These are phyloP conservation scores for Periophthalmodon schlosseri DNA, from an alignment of 2,113 vertebrate genomes.

Conservation along the genomic window DNA sequence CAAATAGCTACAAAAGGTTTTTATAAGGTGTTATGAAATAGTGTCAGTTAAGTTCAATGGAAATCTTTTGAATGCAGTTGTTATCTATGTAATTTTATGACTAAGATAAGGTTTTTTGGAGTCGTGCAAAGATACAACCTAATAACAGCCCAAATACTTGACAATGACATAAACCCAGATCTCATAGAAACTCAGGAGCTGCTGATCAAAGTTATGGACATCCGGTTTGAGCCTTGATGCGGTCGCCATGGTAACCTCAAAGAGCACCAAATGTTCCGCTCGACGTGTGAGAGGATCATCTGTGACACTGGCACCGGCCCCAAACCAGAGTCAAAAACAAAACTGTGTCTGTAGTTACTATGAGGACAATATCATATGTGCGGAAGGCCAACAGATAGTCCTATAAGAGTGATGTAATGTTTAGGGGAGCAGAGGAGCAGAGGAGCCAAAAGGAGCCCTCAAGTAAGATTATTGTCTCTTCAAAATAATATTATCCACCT, in stretches of 20 bases:
- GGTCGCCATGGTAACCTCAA: conserved; percentile 76
- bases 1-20: neutral
- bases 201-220: conserved; percentile 71
- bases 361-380: neutral
- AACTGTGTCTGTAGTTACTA: conserved; percentile 12
- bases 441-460: neutral
- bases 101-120: neutral
- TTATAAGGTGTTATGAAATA: neutral
- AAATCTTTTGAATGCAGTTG: neutral
- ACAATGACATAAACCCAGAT: conserved; percentile 45
- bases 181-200: conserved; percentile 41
- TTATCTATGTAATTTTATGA: neutral
- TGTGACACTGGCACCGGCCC: conserved; percentile 56
- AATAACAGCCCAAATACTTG: neutral
- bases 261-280: conserved; percentile 71
- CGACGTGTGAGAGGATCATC: conserved; percentile 69
- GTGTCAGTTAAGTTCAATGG: neutral
- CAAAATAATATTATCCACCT: neutral
- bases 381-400: neutral
- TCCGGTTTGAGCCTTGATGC: conserved; percentile 68
- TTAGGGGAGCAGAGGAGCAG: neutral
- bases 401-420: neutral
- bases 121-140: too few relatives aligned
- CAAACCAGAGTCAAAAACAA: conserved; percentile 20
- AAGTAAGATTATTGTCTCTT: neutral